Conservation (phyloP, 2,113 vertebrate genomes). For the Pavo muticus region DNA sequence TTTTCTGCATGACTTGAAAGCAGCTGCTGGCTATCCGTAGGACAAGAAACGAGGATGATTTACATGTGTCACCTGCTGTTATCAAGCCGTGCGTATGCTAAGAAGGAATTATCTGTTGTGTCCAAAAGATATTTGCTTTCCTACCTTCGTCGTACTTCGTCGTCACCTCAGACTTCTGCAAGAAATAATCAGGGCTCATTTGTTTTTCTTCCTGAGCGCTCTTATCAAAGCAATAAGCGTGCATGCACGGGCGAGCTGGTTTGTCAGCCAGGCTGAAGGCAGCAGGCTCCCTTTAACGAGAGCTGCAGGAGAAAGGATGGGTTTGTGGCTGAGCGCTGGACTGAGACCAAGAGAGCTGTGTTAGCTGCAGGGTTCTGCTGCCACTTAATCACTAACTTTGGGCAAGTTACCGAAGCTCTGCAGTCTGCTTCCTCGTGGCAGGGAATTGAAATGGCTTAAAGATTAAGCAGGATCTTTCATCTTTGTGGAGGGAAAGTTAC, state of each 20-base stretch:
- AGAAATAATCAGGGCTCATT: neutral
- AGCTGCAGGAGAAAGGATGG: neutral
- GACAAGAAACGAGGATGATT: neutral
- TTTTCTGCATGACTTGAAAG: neutral
- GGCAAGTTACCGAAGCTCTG: neutral
- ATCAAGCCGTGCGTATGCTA: rapidly evolving
- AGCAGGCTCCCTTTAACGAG: neutral
- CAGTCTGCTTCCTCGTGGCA: neutral
- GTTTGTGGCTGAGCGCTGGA: neutral
- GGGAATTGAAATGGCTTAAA: neutral
- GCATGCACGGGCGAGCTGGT: neutral
- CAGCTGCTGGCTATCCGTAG: neutral
- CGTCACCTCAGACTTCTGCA: neutral
- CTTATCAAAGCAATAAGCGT: neutral
- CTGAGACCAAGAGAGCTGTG: constrained; percentile 11
- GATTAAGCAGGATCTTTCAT: neutral
- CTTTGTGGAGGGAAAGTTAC: neutral
- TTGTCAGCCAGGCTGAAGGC: neutral
- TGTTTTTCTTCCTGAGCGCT: neutral
- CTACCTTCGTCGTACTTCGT: neutral
- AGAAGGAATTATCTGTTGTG: neutral
- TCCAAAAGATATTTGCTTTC: neutral
- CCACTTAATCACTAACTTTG: neutral
- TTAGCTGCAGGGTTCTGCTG: neutral
- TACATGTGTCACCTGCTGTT: neutral